Evolutionary conservation across 1,140 invertebrate species (phyloP), one percentile per base, ranked within the genome.

Genomic region (Drosophila kepulauana): DNA sequence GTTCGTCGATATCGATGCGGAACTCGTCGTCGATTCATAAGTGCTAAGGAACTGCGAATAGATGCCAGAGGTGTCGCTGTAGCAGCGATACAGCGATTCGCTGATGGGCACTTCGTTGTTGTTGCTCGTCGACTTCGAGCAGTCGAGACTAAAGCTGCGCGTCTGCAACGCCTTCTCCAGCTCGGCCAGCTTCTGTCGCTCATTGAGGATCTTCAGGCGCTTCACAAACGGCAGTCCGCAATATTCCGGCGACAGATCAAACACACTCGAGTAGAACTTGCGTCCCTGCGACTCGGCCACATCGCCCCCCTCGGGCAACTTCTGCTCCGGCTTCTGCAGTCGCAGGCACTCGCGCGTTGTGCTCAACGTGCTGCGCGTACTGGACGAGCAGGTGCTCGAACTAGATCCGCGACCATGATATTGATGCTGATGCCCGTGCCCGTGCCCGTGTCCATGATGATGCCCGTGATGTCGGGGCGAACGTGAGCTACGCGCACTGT

Each of bases 231-330:
- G 97, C 52, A 98, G 89, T n/a, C 96, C 96, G 30, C 96, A 95
- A 77, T 97, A 97, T 88, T 98, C 97, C 0, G 97, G 97, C n/a
- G 96, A 97, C 10, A 98, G 92, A 91, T 98, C 97, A 81, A 97
- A 97, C 3, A 97, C 96, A 7, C 97, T 97, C 56, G 91, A 81
- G 64, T 92, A 92, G 28, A 86, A 67, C 59, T 88, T 88, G 8
- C 82, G 46, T 2, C 69, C 68, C 65, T 46, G 3, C 35, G 6
- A 7, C 35, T 54, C 77, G n/a, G 43, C 59, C 6, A 64, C 46
- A 1, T 69, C 62, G 3, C 48, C 68, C 3, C 61, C 79, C 3
- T 82, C 79, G 15, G 86, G 81, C 65, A 78, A 56, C 1, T 65
- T 73, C 64, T 89, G 85, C 28, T 84, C 85, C 35, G 84, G 81